Conservation (phyloP, 1,140 invertebrate species). For the Neomicropteryx cornuta region DNA sequence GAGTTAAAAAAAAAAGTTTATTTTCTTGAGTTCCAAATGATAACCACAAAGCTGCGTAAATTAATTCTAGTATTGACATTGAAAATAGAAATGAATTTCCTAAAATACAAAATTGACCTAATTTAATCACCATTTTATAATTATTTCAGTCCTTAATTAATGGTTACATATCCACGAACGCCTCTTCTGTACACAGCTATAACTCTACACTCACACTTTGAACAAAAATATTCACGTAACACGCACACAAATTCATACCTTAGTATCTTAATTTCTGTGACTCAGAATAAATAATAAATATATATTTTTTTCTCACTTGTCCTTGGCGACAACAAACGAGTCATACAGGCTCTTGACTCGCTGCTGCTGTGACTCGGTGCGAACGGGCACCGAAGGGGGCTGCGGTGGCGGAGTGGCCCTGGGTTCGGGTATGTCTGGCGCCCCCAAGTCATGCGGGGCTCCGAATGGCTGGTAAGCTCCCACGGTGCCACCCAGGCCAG, state of each 20-base stretch:
- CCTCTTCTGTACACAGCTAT: not conserved
- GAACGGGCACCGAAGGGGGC: too few relatives aligned
- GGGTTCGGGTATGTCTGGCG: too few relatives aligned
- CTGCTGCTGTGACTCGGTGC: conserved; percentile 48
- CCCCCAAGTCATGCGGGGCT: conserved; percentile 52
- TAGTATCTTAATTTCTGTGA: not conserved
- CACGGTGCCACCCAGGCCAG: conserved; percentile 60
- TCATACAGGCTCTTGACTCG: conserved; percentile 75
- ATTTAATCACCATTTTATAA: too few relatives aligned
- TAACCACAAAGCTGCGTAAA: too few relatives aligned
- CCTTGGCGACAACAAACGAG: conserved; percentile 74
- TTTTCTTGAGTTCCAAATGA: too few relatives aligned
- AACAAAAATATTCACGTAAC: not conserved
- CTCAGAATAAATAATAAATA: conserved; percentile 4
- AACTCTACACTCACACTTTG: not conserved
- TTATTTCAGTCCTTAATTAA: conserved; percentile 22
- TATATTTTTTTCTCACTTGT: conserved; percentile 35
- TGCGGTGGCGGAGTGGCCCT: too few relatives aligned
- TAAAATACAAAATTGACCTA: too few relatives aligned
- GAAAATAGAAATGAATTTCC: too few relatives aligned
- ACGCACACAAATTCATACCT: too few relatives aligned
- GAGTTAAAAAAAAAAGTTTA: too few relatives aligned
- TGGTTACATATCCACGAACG: not conserved
- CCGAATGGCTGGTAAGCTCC: conserved; percentile 86
- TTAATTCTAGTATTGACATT: too few relatives aligned